Conservation (phyloP, 2,797 vertebrate species). For the Alouatta caraya region DNA sequence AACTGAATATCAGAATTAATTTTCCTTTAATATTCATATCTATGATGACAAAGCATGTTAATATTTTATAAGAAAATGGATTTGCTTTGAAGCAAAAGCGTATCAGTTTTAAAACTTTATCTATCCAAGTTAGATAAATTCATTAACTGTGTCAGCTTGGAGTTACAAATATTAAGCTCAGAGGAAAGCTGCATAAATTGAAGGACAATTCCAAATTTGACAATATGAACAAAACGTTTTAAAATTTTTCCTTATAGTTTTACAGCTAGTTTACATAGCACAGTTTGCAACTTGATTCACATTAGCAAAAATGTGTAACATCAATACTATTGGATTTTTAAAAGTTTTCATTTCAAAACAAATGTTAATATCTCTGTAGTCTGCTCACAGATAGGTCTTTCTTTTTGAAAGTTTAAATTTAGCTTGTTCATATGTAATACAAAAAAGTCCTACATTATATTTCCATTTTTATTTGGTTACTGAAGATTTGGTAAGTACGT, state of each 20-base stretch:
- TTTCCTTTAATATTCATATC: neutral
- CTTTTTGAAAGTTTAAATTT: constrained; percentile 1
- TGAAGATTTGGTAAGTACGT: neutral
- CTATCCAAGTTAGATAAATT: neutral
- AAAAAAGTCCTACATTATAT: neutral
- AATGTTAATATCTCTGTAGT: neutral
- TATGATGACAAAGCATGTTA: neutral
- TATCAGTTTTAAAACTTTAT: neutral
- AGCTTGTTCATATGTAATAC: neutral
- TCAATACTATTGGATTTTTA: neutral
- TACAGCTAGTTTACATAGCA: neutral
- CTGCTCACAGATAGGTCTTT: neutral
- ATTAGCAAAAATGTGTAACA: neutral
- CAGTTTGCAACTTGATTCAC: neutral
- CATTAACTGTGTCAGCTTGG: neutral
- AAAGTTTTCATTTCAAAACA: constrained; percentile 31
- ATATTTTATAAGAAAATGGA: neutral
- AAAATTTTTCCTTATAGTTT: neutral
- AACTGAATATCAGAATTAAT: neutral
- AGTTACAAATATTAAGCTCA: neutral
- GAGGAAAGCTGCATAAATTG: neutral
- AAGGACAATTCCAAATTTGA: neutral
- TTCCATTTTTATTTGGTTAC: neutral
- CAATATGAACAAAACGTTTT: neutral
- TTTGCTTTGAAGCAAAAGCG: neutral